Evolutionary conservation across 2,113 vertebrate genomes (phyloP).

Genomic region (Condylura cristata): DNA sequence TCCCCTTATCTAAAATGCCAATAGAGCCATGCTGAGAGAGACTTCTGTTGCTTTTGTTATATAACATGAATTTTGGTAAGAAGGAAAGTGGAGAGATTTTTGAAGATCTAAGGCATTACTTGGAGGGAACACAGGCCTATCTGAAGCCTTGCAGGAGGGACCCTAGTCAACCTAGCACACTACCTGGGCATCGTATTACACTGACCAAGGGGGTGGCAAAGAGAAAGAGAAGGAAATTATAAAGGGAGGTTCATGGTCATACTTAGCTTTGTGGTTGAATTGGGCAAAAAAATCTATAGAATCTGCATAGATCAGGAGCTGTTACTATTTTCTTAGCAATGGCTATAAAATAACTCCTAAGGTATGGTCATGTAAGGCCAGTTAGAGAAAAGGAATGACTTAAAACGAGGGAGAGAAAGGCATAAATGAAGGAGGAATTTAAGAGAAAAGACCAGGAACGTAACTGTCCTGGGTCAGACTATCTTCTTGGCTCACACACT

Average conservation of each 20-base stretch:
- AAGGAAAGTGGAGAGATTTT: background rate
- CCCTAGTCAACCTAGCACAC: background rate
- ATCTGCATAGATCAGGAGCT: background rate
- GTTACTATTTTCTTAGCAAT: background rate
- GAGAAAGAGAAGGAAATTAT: background rate
- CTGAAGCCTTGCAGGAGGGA: background rate
- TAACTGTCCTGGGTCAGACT: slow-evolving; percentile 53
- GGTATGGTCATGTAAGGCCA: background rate
- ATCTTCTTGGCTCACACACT: slow-evolving; percentile 63
- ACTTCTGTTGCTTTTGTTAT: background rate
- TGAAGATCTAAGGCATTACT: background rate
- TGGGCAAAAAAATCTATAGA: background rate
- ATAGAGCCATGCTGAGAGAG: background rate
- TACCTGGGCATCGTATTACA: background rate
- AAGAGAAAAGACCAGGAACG: slow-evolving; percentile 46
- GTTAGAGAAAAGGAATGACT: slow-evolving; percentile 28
- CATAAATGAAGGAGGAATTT: slow-evolving; percentile 14
- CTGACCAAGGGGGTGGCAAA: background rate
- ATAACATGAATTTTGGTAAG: background rate
- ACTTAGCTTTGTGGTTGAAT: background rate
- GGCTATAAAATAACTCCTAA: slow-evolving; percentile 15
- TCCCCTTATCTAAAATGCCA: slow-evolving; percentile 22
- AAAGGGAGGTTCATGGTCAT: background rate
- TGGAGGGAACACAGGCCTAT: background rate
- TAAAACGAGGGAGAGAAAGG: slow-evolving; percentile 33